Evolutionary conservation across 53 echinoderm and acorn worm genomes (phyloP).

Genomic region (Glandiceps talaboti): DNA sequence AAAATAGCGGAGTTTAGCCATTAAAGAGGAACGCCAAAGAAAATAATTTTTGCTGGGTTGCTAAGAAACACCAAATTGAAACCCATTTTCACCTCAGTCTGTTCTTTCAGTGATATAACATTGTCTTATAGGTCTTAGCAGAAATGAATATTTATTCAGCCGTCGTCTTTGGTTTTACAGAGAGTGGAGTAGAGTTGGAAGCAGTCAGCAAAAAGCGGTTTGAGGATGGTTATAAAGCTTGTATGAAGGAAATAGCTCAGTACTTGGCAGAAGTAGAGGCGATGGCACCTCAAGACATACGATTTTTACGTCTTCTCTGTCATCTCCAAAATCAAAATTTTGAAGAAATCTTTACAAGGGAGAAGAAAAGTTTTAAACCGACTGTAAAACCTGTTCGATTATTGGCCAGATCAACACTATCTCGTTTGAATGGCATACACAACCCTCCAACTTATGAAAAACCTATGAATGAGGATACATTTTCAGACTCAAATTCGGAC

Average conservation of each 20-base stretch:
- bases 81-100: too few species aligned
- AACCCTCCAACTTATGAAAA: background rate
- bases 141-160: too few species aligned
- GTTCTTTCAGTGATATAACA: too few species aligned
- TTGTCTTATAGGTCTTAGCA: too few species aligned
- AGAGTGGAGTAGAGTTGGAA: background rate
- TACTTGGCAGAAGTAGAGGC: background rate
- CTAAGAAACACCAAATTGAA: too few species aligned
- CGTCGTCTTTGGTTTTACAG: too few species aligned
- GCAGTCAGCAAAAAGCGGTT: background rate
- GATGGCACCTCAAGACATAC: background rate
- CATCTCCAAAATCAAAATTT: background rate
- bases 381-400: background rate
- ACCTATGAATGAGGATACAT: background rate
- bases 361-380: background rate
- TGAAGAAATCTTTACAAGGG: background rate
- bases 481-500: background rate
- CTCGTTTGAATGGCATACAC: background rate
- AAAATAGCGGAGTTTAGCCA: too few species aligned
- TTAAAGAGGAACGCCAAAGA: too few species aligned
- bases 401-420: background rate
- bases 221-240: background rate
- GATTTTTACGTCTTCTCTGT: background rate
- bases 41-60: too few species aligned
- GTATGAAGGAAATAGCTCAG: background rate